These are phyloP conservation scores for Nesoenas mayeri DNA, from an alignment of 2,113 vertebrate genomes.

Conservation along the genomic window DNA sequence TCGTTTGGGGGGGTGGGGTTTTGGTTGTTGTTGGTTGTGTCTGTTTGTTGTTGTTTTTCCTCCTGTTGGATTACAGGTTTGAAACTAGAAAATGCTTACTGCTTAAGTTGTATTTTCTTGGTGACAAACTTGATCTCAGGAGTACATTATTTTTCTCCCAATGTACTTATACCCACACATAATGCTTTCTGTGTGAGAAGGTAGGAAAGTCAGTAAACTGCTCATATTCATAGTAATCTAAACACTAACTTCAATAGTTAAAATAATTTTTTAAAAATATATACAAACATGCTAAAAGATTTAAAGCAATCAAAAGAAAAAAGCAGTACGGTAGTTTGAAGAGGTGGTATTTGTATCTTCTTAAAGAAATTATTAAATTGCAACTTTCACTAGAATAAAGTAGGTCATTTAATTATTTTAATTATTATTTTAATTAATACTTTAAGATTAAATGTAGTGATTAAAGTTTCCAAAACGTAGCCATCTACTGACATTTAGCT, in stretches of 20 bases:
- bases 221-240: neutral
- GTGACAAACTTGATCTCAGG: neutral
- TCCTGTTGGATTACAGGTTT: neutral
- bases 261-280: neutral
- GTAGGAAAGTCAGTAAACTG: neutral
- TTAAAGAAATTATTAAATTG: neutral
- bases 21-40: too few species aligned
- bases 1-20: too few species aligned
- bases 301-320: neutral
- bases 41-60: neutral
- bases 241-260: neutral
- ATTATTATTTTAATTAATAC: neutral
- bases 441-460: neutral
- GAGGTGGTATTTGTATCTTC: neutral
- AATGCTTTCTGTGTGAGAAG: neutral
- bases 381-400: neutral
- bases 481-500: neutral
- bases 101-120: neutral
- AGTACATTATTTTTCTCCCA: neutral
- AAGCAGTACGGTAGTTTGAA: neutral
- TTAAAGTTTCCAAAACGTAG: neutral
- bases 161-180: neutral
- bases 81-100: neutral
- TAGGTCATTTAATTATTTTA: neutral
- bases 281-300: neutral